Percentiles rank a stretch among this genome's conserved stretches.
phyloP scores from a whole-genome alignment of 2,888 invertebrate genomes.

The Agrilus mali region DNA sequence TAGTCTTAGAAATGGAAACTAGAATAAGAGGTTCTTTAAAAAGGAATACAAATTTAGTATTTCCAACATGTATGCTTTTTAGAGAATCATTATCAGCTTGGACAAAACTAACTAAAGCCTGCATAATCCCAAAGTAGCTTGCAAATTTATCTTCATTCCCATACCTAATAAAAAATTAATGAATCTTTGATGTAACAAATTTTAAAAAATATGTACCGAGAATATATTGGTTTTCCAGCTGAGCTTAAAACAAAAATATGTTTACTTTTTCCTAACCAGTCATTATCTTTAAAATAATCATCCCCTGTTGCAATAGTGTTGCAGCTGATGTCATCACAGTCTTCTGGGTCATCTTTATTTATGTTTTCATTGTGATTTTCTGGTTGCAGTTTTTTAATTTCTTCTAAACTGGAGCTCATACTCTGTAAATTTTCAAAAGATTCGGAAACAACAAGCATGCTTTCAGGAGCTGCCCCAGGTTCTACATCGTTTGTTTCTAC shows the following conservation, averaged over 20 bases:
- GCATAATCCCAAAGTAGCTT: constrained; percentile 88
- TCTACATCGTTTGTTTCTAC: constrained; percentile 26
- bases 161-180: constrained; percentile 41
- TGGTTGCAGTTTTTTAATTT: constrained; percentile 41
- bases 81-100: constrained; percentile 76
- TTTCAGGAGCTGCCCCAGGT: constrained; percentile 50
- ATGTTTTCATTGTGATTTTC: constrained; percentile 22
- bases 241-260: constrained; percentile 92
- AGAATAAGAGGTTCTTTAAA: constrained; percentile 84
- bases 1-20: constrained; percentile 72
- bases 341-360: constrained; percentile 19
- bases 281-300: constrained; percentile 55
- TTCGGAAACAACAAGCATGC: constrained; percentile 58
- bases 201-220: constrained; percentile 42
- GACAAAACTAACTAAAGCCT: constrained; percentile 84
- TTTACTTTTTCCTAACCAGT: constrained; percentile 71
- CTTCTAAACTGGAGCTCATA: constrained; percentile 51
- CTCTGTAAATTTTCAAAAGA: constrained; percentile 56
- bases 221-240: constrained; percentile 95
- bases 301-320: constrained; percentile 23
- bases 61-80: constrained; percentile 71
- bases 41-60: constrained; percentile 83
- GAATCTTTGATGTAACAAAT: constrained; percentile 9
- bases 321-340: constrained; percentile 12
- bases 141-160: constrained; percentile 90